Evolutionary conservation across 2,797 vertebrate genomes (phyloP).

Genomic region (Paratrypauchen microcephalus): DNA sequence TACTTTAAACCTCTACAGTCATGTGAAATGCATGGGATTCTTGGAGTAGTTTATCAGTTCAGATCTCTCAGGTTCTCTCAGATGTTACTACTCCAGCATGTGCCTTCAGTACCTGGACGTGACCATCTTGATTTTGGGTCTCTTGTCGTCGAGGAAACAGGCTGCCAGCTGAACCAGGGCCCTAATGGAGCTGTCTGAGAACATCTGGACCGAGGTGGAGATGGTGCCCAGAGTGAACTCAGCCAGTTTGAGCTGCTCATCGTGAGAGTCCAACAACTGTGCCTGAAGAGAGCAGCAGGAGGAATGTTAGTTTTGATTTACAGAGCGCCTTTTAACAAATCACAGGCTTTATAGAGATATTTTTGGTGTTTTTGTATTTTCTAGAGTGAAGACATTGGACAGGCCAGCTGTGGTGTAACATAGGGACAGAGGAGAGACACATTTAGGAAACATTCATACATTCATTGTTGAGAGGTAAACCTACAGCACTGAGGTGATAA

Average conservation of each 20-base stretch:
- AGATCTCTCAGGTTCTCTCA: neutral
- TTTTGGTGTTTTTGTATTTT: no score
- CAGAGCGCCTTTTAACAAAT: no score
- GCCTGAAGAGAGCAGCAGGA: slow-evolving; percentile 58
- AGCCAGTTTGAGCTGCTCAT: slow-evolving; percentile 86
- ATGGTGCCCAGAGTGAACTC: slow-evolving; percentile 92
- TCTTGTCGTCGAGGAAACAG: slow-evolving; percentile 94
- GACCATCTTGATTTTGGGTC: slow-evolving; percentile 85
- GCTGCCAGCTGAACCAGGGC: slow-evolving; percentile 84
- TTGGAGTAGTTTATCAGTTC: no score
- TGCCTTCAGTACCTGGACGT: slow-evolving; percentile 81
- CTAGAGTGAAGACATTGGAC: no score
- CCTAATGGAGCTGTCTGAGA: slow-evolving; percentile 88
- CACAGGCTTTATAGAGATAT: neutral
- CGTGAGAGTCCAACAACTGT: slow-evolving; percentile 77
- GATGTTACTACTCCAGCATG: neutral
- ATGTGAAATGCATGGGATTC: no score
- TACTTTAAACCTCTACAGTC: no score
- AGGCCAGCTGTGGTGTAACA: no score
- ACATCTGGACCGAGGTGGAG: slow-evolving; percentile 86
- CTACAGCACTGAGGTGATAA: no score
- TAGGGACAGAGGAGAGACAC: no score
- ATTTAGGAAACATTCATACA: no score
- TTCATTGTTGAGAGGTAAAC: no score
- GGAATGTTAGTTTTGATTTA: no score